Base-by-base conservation (phyloP, 37 sponge, comb jelly and placozoan genomes). In the Chondrosia reniformis region DNA sequence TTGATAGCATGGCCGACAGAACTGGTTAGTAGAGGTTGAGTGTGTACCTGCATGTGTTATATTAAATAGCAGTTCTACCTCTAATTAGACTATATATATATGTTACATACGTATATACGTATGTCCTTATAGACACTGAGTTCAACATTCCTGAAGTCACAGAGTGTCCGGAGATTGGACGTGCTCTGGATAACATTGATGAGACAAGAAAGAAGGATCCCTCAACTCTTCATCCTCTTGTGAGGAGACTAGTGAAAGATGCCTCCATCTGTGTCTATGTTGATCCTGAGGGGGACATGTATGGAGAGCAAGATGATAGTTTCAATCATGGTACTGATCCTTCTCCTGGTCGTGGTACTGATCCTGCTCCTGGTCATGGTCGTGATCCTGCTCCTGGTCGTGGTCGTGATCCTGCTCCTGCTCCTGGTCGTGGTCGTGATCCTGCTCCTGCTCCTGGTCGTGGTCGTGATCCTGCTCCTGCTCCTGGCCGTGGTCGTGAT, bases 1-100 rank as follows among this genome's bases (percentile, higher is more conserved):
- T 88, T 83, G 89, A 88, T 76, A 88, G 84, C 54, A 89, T 89
- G 89, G 89, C 89, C 19, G 89, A 89, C 67, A 63, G 89, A 45
- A 52, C 59, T 27, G 84, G 89, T 71, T 34, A 8, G 78, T 43
- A 25, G 19, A 39, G 30, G 43, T 52, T 43, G 55, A 55, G 6
- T 49, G 15, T 49, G 52, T 49, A 15, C 15, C 10, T 49, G 52
- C 15, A 49, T 49, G 15, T 19, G 15, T 49, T 19, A 15, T 15
- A 19, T 10, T 49, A 19, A 15, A 15, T 49, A 49, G 15, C 15
- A 49, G 52, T 19, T 49, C 15, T 49, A 49, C 52, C 10, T 10
- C 10, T 49, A 49, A 19, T 49, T 49, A 49, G 15, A 49, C 10
- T 49, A 15, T 15, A 49, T 15, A 15, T 49, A 15, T 49, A 33